Percentiles rank a stretch among this genome's conserved stretches.
Conservation (phyloP, 2,888 invertebrate genomes). For the Clanis bilineata region DNA sequence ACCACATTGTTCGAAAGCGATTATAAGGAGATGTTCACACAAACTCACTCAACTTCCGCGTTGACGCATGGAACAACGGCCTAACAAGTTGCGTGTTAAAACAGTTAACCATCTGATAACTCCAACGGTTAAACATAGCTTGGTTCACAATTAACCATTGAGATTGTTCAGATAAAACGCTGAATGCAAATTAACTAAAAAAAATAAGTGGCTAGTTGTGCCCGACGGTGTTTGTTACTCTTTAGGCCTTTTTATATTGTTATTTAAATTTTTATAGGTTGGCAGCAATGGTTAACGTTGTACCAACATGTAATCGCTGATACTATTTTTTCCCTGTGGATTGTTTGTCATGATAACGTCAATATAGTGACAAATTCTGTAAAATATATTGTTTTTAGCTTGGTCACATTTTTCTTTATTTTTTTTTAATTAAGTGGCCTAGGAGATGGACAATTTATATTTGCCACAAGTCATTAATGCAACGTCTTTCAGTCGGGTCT, state of each 20-base stretch:
- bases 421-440: too few relatives aligned
- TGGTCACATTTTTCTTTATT: neutral
- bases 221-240: constrained; percentile 13
- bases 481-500: too few relatives aligned
- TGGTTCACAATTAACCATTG: constrained; percentile 69
- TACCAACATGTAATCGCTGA: constrained; percentile 18
- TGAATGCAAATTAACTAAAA: constrained; percentile 63
- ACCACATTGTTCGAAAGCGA: neutral
- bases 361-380: constrained; percentile 14
- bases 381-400: neutral
- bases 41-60: constrained; percentile 19
- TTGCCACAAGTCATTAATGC: neutral
- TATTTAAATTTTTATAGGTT: constrained; percentile 21
- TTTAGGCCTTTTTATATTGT: constrained; percentile 19
- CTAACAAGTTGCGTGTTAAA: constrained; percentile 55
- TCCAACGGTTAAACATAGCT: constrained; percentile 62
- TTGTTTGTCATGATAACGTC: constrained; percentile 15
- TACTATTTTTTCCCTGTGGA: constrained; percentile 12
- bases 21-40: constrained; percentile 12
- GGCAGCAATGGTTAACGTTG: constrained; percentile 11
- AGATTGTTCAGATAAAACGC: constrained; percentile 59
- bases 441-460: neutral
- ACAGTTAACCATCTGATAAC: constrained; percentile 65
- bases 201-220: constrained; percentile 16
- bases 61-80: constrained; percentile 14